Evolutionary conservation across 1,140 invertebrate genomes (phyloP).

Genomic region (Drosophila willistoni): DNA sequence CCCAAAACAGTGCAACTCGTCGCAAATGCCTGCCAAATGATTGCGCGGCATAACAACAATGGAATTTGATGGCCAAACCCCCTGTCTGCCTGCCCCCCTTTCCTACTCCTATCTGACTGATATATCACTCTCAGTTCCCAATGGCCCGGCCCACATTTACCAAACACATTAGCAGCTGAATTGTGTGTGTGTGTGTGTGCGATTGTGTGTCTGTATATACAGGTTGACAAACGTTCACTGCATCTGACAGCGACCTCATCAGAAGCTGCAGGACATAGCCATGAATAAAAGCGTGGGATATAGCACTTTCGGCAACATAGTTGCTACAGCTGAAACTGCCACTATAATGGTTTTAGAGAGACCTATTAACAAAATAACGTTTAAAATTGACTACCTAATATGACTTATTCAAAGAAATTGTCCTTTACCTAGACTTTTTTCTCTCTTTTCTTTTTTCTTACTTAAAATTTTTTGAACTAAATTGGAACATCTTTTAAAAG

Average conservation of each 20-base stretch:
- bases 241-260: not conserved
- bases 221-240: constrained; percentile 3
- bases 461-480: no score
- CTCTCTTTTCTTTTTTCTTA: no score
- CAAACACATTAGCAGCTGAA: constrained; percentile 55
- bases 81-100: constrained; percentile 4
- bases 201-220: not conserved
- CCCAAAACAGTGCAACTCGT: constrained; percentile 20
- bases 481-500: no score
- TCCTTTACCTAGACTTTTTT: no score
- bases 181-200: not conserved
- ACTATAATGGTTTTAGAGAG: no score
- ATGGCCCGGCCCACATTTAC: constrained; percentile 29
- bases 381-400: no score
- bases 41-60: constrained; percentile 44
- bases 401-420: no score
- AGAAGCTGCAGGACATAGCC: not conserved
- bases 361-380: no score
- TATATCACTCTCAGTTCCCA: constrained; percentile 21
- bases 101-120: not conserved
- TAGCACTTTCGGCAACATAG: not conserved
- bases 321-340: not conserved
- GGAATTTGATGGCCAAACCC: not conserved
- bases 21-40: constrained; percentile 37
- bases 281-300: not conserved